Conservation (phyloP, 2,797 vertebrate species). For the Hoplostethus atlanticus region DNA sequence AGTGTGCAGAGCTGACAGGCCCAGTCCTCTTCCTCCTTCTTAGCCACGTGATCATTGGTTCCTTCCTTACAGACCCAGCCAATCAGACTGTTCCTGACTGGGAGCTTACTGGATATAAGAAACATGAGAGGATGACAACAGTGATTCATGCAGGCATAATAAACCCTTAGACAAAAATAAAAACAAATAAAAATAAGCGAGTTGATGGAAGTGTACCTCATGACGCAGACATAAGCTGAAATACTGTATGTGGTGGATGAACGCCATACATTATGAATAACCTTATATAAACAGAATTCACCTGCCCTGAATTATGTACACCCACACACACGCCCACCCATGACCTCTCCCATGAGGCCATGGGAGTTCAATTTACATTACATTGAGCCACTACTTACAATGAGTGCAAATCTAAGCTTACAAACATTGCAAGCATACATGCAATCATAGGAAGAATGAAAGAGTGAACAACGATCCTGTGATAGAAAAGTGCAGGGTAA, state of each 20-base stretch:
- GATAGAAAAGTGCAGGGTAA: conserved; percentile 4
- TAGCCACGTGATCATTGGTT: conserved; percentile 79
- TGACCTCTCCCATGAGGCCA: not conserved
- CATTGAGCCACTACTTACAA: not conserved
- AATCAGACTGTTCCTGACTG: conserved; percentile 83
- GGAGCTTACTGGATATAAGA: conserved; percentile 83
- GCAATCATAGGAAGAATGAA: not conserved
- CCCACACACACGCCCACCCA: not conserved
- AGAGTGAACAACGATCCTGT: not conserved
- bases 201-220: not conserved
- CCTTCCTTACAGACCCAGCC: conserved; percentile 78
- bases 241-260: not conserved
- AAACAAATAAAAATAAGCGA: not conserved
- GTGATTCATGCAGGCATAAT: not conserved
- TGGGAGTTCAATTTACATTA: not conserved
- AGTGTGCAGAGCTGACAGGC: conserved; percentile 90
- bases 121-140: not conserved
- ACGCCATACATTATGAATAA: not conserved
- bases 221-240: not conserved
- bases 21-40: conserved; percentile 91
- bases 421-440: too few relatives aligned
- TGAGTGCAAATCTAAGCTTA: too few relatives aligned
- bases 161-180: not conserved
- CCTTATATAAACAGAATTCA: not conserved
- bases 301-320: not conserved